These are phyloP conservation scores for Zoroaster sp. DNA, from an alignment of 53 echinoderm and acorn worm species.

Conservation along the genomic window DNA sequence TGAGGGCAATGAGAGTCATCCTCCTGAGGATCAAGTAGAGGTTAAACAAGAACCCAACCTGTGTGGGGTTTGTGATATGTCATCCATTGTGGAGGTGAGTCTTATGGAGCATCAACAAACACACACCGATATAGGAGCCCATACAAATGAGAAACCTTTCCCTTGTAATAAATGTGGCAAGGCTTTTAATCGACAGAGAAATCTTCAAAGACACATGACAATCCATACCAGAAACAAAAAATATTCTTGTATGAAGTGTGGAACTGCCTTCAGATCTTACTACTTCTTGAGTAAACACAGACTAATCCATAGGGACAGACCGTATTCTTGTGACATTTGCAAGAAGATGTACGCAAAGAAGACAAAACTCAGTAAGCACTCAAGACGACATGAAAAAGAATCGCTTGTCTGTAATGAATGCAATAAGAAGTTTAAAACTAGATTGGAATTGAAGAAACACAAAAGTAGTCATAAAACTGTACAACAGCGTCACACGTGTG, in stretches of 20 bases:
- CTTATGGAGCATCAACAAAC: background rate
- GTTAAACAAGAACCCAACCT: background rate
- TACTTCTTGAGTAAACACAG: background rate
- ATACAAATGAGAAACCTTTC: conserved; percentile 44
- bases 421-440: conserved; percentile 8
- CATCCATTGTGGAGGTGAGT: background rate
- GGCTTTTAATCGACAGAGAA: background rate
- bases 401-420: background rate
- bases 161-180: conserved; percentile 15
- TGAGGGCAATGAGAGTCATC: background rate
- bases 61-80: background rate
- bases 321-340: conserved; percentile 13
- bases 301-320: conserved; percentile 10
- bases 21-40: background rate
- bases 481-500: background rate
- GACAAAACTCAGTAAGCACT: background rate
- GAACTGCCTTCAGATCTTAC: background rate
- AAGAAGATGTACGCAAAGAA: background rate
- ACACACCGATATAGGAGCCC: conserved; percentile 4
- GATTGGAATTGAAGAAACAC: background rate
- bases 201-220: background rate
- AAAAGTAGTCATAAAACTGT: background rate
- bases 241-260: background rate
- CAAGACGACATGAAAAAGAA: background rate
- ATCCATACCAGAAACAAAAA: background rate